Evolutionary conservation across 2,113 vertebrate genomes (phyloP), one percentile per base, ranked within the genome.

Genomic region (Geococcyx californianus): DNA sequence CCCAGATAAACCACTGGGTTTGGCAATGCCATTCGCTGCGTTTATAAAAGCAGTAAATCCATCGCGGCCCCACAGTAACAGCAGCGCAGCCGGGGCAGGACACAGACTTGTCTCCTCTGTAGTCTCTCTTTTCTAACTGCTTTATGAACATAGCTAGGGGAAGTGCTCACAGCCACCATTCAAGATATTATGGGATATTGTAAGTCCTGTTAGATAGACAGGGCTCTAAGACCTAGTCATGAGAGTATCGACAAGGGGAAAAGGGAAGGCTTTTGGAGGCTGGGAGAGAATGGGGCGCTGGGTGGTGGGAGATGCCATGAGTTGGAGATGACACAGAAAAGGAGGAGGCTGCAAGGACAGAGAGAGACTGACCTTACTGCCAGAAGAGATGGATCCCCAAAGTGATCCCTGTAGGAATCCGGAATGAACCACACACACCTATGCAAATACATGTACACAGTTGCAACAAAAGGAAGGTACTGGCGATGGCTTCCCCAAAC

Each of bases 1-100:
- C 94, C 58, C 58, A 75, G 84, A 89, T 54, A 91, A 94, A 73
- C 72, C 67, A 10, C 36, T 11, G 74, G 40, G 51, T 76, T 79
- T 87, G 89, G 87, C 89, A 95, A 55, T 7, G 60, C 34, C 1
- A 1, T 67, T 79, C 29, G 52, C 47, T 75, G 60, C 49, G 1
- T 36, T 93, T 87, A 33, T 51, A 84, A 81, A 79, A 73, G 89
- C 76, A 51, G 51, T 63, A 80, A 89, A 91, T 76, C 81, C 68
- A 42, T 67, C 67, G 21, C 51, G 82, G 73, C 62, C 36, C 49
- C 49, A 8, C 69, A 51, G 89, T 2, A 59, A 36, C 40, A 77
- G 55, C 1, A 59, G n/a, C 40, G 74, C 45, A 36, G 42, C 25
- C 2, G 2, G 58, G 40, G 54, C 26, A 36, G 77, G 66, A 87